Percentiles rank a stretch among this genome's conserved stretches.
Evolutionary conservation across 2,888 invertebrate genomes (phyloP).

Genomic region (Oeneis ivallda): DNA sequence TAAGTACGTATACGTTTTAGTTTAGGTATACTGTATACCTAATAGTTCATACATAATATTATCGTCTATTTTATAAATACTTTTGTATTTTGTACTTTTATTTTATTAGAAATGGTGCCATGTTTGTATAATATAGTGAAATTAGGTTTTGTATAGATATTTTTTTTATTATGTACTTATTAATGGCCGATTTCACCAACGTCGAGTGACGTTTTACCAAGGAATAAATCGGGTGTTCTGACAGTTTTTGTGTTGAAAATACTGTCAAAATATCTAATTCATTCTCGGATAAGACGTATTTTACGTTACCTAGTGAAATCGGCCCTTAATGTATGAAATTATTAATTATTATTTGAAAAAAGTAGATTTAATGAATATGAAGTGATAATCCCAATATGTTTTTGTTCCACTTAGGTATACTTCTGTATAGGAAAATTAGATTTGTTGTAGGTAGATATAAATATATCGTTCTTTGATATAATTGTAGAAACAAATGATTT

Average conservation of each 20-base stretch:
- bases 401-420: too few species aligned
- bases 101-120: conserved; percentile 40
- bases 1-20: conserved; percentile 28
- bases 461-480: too few species aligned
- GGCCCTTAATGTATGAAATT: background rate
- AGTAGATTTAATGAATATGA: background rate
- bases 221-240: too few species aligned
- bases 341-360: background rate
- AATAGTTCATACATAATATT: background rate
- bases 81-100: conserved; percentile 27
- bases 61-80: conserved; percentile 16
- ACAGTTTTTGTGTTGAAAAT: too few species aligned
- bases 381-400: background rate
- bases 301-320: too few species aligned
- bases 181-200: too few species aligned
- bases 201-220: too few species aligned
- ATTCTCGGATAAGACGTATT: too few species aligned
- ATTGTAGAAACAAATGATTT: too few species aligned
- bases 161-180: conserved; percentile 9
- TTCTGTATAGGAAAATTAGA: too few species aligned
- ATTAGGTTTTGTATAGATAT: conserved; percentile 35
- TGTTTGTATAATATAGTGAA: conserved; percentile 37
- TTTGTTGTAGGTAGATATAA: too few species aligned
- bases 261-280: too few species aligned
- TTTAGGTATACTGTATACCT: background rate